Evolutionary conservation across 2,888 invertebrate genomes (phyloP).

Genomic region (Exephanes ischioxanthus): DNA sequence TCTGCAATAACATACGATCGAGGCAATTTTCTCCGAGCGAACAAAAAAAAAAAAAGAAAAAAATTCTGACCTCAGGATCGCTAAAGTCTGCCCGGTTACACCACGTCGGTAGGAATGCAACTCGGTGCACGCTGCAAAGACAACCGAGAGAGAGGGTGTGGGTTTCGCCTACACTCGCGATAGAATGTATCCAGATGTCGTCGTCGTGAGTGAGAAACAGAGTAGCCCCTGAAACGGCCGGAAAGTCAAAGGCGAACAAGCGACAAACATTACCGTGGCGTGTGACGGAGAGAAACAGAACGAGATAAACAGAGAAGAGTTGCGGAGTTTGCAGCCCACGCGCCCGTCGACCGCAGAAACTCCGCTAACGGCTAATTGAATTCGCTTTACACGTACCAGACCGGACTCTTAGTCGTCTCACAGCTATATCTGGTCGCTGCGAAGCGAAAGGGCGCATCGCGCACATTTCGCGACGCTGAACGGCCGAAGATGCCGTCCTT

Average conservation of each 20-base stretch:
- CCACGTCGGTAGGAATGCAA: slow-evolving; percentile 22
- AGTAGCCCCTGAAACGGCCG: slow-evolving; percentile 35
- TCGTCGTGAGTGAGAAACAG: slow-evolving; percentile 29
- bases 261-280: slow-evolving; percentile 9
- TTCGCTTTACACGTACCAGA: slow-evolving; percentile 69
- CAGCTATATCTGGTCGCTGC: background rate
- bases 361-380: slow-evolving; percentile 78
- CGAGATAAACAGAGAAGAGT: slow-evolving; percentile 28
- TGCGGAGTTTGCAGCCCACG: slow-evolving; percentile 73
- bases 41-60: slow-evolving; percentile 33
- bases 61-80: slow-evolving; percentile 65
- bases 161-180: slow-evolving; percentile 33
- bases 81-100: slow-evolving; percentile 11
- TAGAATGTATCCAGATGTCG: slow-evolving; percentile 35
- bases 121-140: slow-evolving; percentile 34
- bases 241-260: slow-evolving; percentile 34
- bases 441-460: background rate
- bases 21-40: slow-evolving; percentile 73
- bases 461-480: background rate
- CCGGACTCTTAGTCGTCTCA: slow-evolving; percentile 32
- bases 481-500: background rate
- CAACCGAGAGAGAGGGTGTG: background rate
- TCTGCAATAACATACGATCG: slow-evolving; percentile 72
- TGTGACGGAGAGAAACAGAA: background rate
- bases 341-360: slow-evolving; percentile 77